phyloP scores from a whole-genome alignment of 2,113 vertebrate species.

The Dipodomys stephensi region DNA sequence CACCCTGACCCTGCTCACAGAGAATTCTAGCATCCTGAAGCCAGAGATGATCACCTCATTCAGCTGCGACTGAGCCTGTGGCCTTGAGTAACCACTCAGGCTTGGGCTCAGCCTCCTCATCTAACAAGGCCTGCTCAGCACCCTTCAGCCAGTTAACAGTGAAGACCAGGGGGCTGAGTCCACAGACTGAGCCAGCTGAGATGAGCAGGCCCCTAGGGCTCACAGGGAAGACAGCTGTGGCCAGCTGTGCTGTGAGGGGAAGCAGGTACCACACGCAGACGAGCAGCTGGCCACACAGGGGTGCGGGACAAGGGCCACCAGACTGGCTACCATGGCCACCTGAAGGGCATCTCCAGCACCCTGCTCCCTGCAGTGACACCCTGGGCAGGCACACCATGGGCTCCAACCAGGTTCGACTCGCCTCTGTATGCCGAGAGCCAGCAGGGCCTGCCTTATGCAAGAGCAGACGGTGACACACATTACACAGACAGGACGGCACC shows the following conservation, averaged over 20 bases:
- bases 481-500: accelerated
- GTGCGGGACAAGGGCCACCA: neutral
- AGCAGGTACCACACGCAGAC: neutral
- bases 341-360: no score
- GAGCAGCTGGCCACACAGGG: accelerated
- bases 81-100: accelerated
- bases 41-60: accelerated
- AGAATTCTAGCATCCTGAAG: neutral
- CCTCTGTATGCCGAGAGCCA: neutral
- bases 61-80: neutral
- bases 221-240: accelerated
- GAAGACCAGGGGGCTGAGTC: no score
- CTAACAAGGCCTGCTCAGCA: neutral
- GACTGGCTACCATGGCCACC: neutral
- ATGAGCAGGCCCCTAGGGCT: accelerated
- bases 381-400: neutral
- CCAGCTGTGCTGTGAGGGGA: no score
- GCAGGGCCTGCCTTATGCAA: neutral
- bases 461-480: neutral
- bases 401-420: neutral
- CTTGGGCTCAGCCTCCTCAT: neutral
- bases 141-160: no score
- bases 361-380: accelerated
- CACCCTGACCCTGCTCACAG: accelerated
- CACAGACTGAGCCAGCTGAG: neutral